These are phyloP conservation scores for Notospermus geniculatus DNA, from an alignment of 1,140 invertebrate species.

Conservation along the genomic window DNA sequence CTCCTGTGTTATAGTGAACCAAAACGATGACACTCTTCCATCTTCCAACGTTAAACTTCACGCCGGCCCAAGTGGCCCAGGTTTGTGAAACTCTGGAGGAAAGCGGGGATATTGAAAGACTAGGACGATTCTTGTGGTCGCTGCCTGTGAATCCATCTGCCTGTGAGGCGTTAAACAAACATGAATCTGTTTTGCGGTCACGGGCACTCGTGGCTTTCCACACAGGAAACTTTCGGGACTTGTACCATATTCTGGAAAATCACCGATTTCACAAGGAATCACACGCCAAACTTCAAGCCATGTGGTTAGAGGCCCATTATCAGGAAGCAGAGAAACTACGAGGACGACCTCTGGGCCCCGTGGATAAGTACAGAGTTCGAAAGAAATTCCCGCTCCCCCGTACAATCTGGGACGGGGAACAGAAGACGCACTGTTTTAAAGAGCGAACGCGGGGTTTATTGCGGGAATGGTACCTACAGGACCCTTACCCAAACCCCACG, in stretches of 20 bases:
- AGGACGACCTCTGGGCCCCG: slow-evolving; percentile 92
- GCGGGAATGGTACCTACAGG: slow-evolving; percentile 87
- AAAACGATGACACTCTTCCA: slow-evolving; percentile 22
- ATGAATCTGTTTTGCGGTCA: slow-evolving; percentile 91
- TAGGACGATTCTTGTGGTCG: slow-evolving; percentile 95
- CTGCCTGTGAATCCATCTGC: slow-evolving; percentile 65
- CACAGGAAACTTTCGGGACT: slow-evolving; percentile 86
- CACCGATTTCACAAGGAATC: slow-evolving; percentile 96
- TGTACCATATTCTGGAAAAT: slow-evolving; percentile 93
- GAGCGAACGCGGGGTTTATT: slow-evolving; percentile 92
- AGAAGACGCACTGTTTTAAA: slow-evolving; percentile 99
- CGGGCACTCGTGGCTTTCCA: slow-evolving; percentile 97
- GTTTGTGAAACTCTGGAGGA: slow-evolving; percentile 99
- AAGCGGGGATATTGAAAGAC: slow-evolving; percentile 91
- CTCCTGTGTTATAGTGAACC: neutral
- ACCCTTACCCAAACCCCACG: slow-evolving; percentile 98
- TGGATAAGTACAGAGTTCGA: slow-evolving; percentile 97
- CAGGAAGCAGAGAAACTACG: slow-evolving; percentile 95
- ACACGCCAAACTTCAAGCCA: slow-evolving; percentile 90
- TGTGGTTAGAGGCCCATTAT: slow-evolving; percentile 98
- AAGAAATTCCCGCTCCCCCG: slow-evolving; percentile 99
- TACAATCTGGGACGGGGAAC: slow-evolving; percentile 99
- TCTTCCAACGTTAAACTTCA: slow-evolving; percentile 52
- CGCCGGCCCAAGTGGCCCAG: slow-evolving; percentile 88
- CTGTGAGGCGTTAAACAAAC: slow-evolving; percentile 89